A percentile compares a stretch with the other conserved stretches of the same genome.
Conservation (phyloP, 2,797 vertebrate species). For the Pteropus rufus region DNA sequence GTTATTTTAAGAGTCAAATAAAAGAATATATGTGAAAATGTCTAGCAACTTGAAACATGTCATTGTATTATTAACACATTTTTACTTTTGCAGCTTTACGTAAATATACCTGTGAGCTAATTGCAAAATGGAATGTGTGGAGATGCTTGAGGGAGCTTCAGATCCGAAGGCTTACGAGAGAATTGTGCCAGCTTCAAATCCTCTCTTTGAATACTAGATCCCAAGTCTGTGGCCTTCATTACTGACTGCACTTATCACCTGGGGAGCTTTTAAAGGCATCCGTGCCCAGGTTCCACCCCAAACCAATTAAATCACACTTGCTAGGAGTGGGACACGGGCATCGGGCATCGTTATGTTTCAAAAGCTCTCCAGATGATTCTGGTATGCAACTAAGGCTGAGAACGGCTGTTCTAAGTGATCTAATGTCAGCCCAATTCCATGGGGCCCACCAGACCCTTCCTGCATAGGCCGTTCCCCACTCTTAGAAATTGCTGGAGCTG, state of each 20-base stretch:
- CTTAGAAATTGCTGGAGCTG: not conserved
- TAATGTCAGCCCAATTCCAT: not conserved
- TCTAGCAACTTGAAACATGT: not conserved
- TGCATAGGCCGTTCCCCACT: not conserved
- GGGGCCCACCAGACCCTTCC: not conserved
- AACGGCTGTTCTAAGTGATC: not conserved
- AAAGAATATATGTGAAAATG: constrained; percentile 12
- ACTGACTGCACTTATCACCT: not conserved
- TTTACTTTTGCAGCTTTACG: constrained; percentile 17
- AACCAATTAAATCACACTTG: not conserved
- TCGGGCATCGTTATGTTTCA: rapidly evolving
- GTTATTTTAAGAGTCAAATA: constrained; percentile 25
- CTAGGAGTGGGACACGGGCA: rapidly evolving
- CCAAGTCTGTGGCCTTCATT: not conserved
- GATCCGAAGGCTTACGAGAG: not conserved
- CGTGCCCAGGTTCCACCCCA: not conserved
- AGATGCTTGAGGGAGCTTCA: not conserved
- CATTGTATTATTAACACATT: not conserved
- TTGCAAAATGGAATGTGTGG: not conserved
- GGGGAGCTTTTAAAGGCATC: not conserved
- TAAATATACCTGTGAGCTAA: not conserved
- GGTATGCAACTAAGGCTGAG: not conserved
- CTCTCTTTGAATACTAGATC: not conserved
- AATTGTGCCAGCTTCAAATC: not conserved
- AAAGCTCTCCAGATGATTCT: not conserved